Conservation (phyloP, 1,140 invertebrate genomes). For the Zaprionus ornatus region DNA sequence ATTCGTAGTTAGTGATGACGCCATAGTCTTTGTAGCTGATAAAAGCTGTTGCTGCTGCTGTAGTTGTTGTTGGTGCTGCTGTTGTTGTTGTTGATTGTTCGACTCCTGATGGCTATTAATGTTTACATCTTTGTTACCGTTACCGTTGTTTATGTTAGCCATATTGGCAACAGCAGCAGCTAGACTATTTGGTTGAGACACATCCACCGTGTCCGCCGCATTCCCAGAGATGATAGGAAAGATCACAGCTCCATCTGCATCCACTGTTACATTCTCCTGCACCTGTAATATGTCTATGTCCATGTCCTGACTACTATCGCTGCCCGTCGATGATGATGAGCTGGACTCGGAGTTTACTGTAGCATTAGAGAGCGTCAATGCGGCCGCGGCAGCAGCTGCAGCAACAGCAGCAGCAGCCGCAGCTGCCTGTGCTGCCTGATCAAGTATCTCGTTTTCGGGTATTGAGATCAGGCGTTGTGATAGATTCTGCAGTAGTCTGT, state of each 20-base stretch:
- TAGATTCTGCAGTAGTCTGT: constrained; percentile 85
- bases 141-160: constrained; percentile 40
- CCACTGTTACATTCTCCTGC: constrained; percentile 82
- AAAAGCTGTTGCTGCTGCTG: constrained; percentile 32
- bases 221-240: constrained; percentile 56
- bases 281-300: constrained; percentile 86
- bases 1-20: constrained; percentile 32
- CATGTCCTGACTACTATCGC: constrained; percentile 84
- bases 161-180: constrained; percentile 23
- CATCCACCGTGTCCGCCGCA: constrained; percentile 25
- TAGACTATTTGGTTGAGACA: constrained; percentile 39
- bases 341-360: constrained; percentile 63
- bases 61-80: constrained; percentile 37
- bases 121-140: constrained; percentile 37
- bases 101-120: constrained; percentile 52
- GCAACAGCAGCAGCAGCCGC: constrained; percentile 72
- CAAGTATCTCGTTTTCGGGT: constrained; percentile 84
- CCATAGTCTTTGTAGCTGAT: constrained; percentile 21
- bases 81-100: constrained; percentile 45
- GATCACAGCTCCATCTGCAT: constrained; percentile 75
- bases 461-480: constrained; percentile 85
- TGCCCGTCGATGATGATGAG: constrained; percentile 51
- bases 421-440: constrained; percentile 69
- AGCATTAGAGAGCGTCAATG: constrained; percentile 66
- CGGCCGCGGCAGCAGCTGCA: constrained; percentile 68